Percentiles rank a stretch among this genome's conserved stretches.
These are phyloP conservation scores for Prosopocoilus inquinatus DNA, from an alignment of 2,888 invertebrate species.

Conservation along the genomic window DNA sequence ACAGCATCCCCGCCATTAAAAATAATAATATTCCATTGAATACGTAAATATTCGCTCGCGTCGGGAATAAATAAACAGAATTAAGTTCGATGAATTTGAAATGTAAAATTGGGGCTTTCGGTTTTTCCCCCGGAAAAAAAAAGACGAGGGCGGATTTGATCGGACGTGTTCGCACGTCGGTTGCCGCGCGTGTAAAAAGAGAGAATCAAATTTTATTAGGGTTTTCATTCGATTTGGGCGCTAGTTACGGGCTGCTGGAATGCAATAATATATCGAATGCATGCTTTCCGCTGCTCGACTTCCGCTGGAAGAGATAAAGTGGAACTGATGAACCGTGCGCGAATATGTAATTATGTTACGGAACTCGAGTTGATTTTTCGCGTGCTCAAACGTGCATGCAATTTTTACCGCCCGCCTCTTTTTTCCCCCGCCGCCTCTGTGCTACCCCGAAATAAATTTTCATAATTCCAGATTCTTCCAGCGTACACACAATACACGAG, in stretches of 20 bases:
- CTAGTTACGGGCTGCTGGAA: conserved; percentile 19
- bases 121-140: neutral
- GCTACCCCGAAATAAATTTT: neutral
- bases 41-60: no score
- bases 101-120: no score
- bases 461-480: no score
- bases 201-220: conserved; percentile 10
- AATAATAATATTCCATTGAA: no score
- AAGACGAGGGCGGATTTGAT: conserved; percentile 1
- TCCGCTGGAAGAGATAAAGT: conserved; percentile 27
- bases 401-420: conserved; percentile 16
- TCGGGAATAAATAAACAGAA: no score
- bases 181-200: neutral
- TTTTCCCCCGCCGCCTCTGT: neutral
- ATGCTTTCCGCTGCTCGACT: conserved; percentile 25
- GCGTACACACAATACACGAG: no score
- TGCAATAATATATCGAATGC: conserved; percentile 26
- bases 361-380: conserved; percentile 27
- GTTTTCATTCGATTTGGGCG: conserved; percentile 9
- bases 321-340: conserved; percentile 29
- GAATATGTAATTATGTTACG: conserved; percentile 28
- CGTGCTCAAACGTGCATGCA: conserved; percentile 27
- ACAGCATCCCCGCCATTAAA: no score
- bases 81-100: no score
- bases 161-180: no score